These are phyloP conservation scores for Brachionus rotundiformis DNA, from an alignment of 1,140 invertebrate species.

Conservation along the genomic window DNA sequence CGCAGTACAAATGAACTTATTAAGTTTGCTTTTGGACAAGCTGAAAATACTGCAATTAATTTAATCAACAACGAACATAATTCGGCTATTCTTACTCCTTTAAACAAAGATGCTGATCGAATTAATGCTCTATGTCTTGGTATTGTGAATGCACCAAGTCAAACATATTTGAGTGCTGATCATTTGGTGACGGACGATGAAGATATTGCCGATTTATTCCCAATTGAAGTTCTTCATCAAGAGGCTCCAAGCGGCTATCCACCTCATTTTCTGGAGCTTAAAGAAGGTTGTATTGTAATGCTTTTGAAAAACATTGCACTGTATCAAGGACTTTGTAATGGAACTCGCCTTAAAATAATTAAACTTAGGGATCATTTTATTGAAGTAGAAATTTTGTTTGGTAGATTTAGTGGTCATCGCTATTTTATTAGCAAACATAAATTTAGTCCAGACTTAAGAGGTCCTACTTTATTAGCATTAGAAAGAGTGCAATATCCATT, in stretches of 20 bases:
- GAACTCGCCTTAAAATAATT: constrained; percentile 58
- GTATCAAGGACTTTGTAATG: constrained; percentile 59
- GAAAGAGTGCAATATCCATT: constrained; percentile 67
- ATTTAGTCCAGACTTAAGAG: constrained; percentile 53
- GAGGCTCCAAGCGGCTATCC: constrained; percentile 59
- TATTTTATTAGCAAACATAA: constrained; percentile 55
- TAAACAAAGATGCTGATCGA: constrained; percentile 20
- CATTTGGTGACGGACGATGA: constrained; percentile 53
- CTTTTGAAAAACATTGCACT: constrained; percentile 61
- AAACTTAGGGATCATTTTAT: constrained; percentile 54
- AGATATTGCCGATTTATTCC: constrained; percentile 55
- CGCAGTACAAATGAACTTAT: background rate
- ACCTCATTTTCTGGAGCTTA: constrained; percentile 60
- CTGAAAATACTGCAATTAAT: constrained; percentile 10
- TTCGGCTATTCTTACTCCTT: constrained; percentile 4
- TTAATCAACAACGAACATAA: constrained; percentile 51
- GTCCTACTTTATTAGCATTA: constrained; percentile 59
- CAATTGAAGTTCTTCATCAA: constrained; percentile 60
- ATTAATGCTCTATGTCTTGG: constrained; percentile 46
- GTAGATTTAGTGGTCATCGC: constrained; percentile 43
- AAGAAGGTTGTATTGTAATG: constrained; percentile 60
- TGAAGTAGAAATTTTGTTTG: constrained; percentile 53
- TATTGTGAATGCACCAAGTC: background rate
- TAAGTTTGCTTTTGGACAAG: constrained; percentile 6
- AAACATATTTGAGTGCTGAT: constrained; percentile 53